Percentiles rank a stretch among this genome's conserved stretches.
These are phyloP conservation scores for Crambe crambe DNA, from an alignment of 37 sponge, comb jelly and placozoan species.

Conservation along the genomic window DNA sequence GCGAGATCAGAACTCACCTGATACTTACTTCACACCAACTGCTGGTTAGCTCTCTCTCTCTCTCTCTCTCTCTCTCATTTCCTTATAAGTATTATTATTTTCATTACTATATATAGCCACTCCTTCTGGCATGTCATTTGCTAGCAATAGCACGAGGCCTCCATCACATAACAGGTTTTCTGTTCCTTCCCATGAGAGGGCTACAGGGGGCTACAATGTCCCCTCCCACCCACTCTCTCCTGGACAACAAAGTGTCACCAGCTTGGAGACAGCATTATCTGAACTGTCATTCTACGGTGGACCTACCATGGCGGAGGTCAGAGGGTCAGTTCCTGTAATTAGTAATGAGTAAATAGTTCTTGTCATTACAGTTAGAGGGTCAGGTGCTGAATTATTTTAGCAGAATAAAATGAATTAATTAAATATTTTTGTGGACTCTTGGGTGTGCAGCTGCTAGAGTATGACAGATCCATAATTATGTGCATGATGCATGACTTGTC, in stretches of 20 bases:
- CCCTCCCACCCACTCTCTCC: constrained; percentile 20
- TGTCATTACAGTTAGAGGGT: neutral
- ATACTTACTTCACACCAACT: neutral
- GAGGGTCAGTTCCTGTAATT: neutral
- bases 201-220: neutral
- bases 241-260: neutral
- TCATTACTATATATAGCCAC: too few species aligned
- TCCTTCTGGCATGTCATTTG: too few species aligned
- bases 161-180: neutral
- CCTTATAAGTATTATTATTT: too few species aligned
- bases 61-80: too few species aligned
- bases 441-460: too few species aligned
- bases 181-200: neutral
- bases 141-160: too few species aligned
- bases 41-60: neutral
- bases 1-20: neutral
- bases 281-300: neutral
- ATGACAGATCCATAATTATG: too few species aligned
- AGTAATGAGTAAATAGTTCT: neutral
- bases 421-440: too few species aligned
- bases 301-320: neutral
- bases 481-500: too few species aligned
- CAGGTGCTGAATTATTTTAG: too few species aligned
- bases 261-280: constrained; percentile 4
- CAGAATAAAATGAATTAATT: too few species aligned